Percentiles rank a stretch among this genome's conserved stretches.
Evolutionary conservation across 2,113 vertebrate species (phyloP).

Genomic region (Lepisosteus osseus): DNA sequence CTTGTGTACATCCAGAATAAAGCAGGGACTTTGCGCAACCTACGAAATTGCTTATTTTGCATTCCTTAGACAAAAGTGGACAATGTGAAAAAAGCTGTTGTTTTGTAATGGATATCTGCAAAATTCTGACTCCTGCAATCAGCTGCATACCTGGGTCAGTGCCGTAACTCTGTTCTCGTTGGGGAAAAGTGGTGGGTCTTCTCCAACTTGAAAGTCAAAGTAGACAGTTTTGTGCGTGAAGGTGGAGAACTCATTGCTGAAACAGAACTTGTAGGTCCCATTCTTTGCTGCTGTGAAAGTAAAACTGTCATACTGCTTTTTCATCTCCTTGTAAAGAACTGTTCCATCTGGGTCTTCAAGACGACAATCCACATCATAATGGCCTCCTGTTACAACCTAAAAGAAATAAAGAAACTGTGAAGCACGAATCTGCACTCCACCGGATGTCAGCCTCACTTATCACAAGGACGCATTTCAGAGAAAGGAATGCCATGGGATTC

Average conservation of each 20-base stretch:
- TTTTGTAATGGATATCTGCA: neutral
- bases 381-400: slow-evolving; percentile 95
- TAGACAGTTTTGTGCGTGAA: slow-evolving; percentile 98
- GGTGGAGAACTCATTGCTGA: slow-evolving; percentile 98
- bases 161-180: slow-evolving; percentile 94
- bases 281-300: slow-evolving; percentile 90
- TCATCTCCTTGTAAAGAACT: slow-evolving; percentile 95
- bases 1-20: no score
- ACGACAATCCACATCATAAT: slow-evolving; percentile 96
- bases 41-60: no score
- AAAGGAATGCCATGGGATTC: no score
- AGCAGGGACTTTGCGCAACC: no score
- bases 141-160: slow-evolving; percentile 83
- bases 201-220: slow-evolving; percentile 96
- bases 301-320: slow-evolving; percentile 97
- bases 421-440: no score
- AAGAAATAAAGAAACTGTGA: neutral
- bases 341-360: slow-evolving; percentile 85
- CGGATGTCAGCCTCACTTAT: no score
- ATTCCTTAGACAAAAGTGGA: no score
- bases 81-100: neutral
- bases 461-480: no score
- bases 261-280: slow-evolving; percentile 95
- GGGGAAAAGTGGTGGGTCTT: slow-evolving; percentile 94
- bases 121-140: neutral